A percentile compares a stretch with the other conserved stretches of the same genome.
Evolutionary conservation across 2,113 vertebrate genomes (phyloP).

Genomic region (Oreotrochilus melanogaster): DNA sequence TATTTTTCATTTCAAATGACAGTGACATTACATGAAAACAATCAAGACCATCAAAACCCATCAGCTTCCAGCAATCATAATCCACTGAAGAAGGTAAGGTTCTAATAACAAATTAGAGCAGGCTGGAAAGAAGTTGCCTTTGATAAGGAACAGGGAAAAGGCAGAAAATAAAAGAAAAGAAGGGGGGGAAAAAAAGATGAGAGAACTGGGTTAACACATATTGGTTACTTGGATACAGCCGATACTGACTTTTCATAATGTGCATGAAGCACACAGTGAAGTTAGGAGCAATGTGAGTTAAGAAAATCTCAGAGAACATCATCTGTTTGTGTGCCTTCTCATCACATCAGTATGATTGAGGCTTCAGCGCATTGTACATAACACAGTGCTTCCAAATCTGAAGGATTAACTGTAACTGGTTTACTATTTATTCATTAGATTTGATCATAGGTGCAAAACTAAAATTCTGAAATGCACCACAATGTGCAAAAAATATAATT

Average conservation of each 20-base stretch:
- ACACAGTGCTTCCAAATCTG: slow-evolving; percentile 4
- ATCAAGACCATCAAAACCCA: background rate
- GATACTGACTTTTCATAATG: background rate
- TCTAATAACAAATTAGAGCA: slow-evolving; percentile 5
- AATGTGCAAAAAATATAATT: background rate
- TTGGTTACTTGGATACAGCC: background rate
- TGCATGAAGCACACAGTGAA: background rate
- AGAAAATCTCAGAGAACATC: background rate
- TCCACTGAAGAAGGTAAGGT: background rate
- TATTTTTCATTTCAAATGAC: slow-evolving; percentile 27
- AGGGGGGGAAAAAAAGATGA: background rate
- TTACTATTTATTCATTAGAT: background rate
- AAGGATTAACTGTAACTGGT: slow-evolving; percentile 35
- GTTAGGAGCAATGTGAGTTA: background rate
- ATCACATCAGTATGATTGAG: background rate
- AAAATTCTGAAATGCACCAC: background rate
- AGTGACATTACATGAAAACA: background rate
- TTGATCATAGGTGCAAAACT: background rate
- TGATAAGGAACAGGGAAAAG: background rate
- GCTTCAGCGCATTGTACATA: background rate
- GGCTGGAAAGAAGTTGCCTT: background rate
- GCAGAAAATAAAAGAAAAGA: background rate
- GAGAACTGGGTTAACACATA: background rate
- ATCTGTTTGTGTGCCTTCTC: background rate
- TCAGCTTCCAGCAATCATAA: background rate